Conservation (phyloP, 2,797 vertebrate genomes). For the Hephaestus fuliginosus region DNA sequence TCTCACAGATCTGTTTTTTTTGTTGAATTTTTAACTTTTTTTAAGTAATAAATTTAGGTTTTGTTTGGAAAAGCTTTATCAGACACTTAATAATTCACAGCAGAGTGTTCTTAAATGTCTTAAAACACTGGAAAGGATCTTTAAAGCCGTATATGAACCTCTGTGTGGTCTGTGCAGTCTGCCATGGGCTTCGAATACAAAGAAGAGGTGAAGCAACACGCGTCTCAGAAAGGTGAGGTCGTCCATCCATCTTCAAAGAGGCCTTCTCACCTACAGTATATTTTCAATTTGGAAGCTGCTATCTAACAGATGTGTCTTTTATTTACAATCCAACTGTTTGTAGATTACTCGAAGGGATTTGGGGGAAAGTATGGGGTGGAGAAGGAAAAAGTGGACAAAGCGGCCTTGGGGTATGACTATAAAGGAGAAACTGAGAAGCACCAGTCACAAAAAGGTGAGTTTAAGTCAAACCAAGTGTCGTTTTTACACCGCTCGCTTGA, state of each 20-base stretch:
- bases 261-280: too few relatives aligned
- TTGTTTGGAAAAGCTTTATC: neutral
- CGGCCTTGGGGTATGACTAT: conserved; percentile 92
- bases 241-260: neutral
- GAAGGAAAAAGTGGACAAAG: conserved; percentile 90
- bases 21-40: too few relatives aligned
- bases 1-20: neutral
- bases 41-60: too few relatives aligned
- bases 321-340: neutral
- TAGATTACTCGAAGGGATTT: conserved; percentile 91
- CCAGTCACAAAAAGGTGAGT: conserved; percentile 89
- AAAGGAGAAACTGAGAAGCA: conserved; percentile 91
- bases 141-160: neutral
- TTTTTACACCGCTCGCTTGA: neutral
- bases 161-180: conserved; percentile 84
- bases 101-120: neutral
- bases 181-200: conserved; percentile 96
- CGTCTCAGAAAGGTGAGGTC: conserved; percentile 91
- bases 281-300: neutral
- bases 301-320: neutral
- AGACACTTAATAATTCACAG: neutral
- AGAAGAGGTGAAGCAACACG: conserved; percentile 91
- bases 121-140: neutral
- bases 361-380: conserved; percentile 92
- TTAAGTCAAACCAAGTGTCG: neutral